These are phyloP conservation scores for Pachycephala philippinensis DNA, from an alignment of 2,113 vertebrate species.

Conservation along the genomic window DNA sequence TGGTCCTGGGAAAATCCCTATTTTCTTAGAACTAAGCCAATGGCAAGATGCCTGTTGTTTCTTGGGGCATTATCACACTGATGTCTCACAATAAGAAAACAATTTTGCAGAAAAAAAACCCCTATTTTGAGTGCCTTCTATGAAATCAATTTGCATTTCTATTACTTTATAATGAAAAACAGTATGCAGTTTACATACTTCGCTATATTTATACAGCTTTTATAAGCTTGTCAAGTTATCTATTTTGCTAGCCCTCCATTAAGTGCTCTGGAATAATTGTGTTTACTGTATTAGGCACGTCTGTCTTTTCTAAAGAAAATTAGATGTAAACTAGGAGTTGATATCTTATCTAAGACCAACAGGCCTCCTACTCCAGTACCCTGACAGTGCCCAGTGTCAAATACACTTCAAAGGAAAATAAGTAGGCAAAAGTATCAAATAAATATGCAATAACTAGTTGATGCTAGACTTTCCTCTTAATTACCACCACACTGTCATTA, in stretches of 20 bases:
- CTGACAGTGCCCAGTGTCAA: neutral
- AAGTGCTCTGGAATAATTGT: neutral
- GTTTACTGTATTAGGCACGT: neutral
- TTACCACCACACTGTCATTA: neutral
- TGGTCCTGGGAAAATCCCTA: neutral
- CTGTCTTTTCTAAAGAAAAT: neutral
- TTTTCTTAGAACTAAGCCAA: neutral
- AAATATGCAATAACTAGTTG: neutral
- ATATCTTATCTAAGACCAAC: neutral
- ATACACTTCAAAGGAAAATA: conserved; percentile 1
- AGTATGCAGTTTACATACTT: conserved; percentile 1
- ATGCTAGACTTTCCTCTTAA: neutral
- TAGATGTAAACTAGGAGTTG: neutral
- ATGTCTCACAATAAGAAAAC: neutral
- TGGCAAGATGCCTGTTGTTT: neutral
- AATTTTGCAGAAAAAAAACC: neutral
- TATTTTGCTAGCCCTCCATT: neutral
- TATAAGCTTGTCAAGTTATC: neutral
- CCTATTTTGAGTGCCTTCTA: neutral
- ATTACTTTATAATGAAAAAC: conserved; percentile 33
- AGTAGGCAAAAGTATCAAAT: neutral
- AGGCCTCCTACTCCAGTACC: neutral
- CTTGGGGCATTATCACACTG: neutral
- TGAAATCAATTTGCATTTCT: conserved; percentile 33
- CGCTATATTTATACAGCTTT: neutral